Base-by-base conservation (phyloP, 1,140 invertebrate genomes). In the Apis cerana region DNA sequence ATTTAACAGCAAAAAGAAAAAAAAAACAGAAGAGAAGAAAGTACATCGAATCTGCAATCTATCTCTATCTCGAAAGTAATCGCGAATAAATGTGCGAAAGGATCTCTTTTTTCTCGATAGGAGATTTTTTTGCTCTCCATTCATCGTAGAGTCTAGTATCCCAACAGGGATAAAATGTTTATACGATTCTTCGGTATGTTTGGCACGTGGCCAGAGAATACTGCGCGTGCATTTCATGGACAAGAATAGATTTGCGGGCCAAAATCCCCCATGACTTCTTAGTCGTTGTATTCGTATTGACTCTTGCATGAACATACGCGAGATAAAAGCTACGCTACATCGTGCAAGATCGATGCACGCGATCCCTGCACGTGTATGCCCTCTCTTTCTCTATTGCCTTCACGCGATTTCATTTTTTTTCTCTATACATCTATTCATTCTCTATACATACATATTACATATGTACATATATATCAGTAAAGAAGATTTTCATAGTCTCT, bases 191-290 rank as follows among this genome's bases (percentile, higher is more conserved):
- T 76, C 83, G 90, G 89, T 88, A 91, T 89, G 88, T 61, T 92
- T 93, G 93, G 93, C 90, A 76, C 62, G 10, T 23, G 78, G 90
- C 93, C 93, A 94, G 89, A 85, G 79, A 85, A 93, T 93, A 93
- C 92, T 94, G 91, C 93, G 93, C 91, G 89, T 93, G 90, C 88
- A 90, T 91, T 89, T 92, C 79, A 83, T 54, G 64, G 83, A 89
- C 91, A 77, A 92, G 92, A 94, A 94, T 94, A 93, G 92, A 92
- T 75, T 87, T 71, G 82, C 86, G 83, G 85, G 80, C 87, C 82
- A 91, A 93, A 93, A 93, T 93, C 91, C 92, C 92, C 92, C 92
- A 93, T 93, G 93, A 93, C 85, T 92, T 93, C 87, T 87, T 82
- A 70, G 86, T 87, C 72, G 59, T 89, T 75, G 65, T 88, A 78